Evolutionary conservation across 2,888 invertebrate species (phyloP).

Genomic region (Fragum fragum): DNA sequence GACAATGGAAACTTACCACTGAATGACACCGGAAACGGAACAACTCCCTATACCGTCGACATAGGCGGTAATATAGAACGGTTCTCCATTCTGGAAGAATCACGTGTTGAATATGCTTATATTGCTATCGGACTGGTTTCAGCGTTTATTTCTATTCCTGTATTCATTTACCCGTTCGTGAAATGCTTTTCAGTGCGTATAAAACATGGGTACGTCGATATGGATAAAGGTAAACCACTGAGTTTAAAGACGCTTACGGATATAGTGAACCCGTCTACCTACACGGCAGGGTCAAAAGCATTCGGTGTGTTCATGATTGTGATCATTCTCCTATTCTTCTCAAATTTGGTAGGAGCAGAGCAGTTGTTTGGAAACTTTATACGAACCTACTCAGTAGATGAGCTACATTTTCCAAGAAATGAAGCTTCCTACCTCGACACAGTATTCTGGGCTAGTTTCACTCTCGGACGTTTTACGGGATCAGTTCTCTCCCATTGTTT

Average conservation of each 20-base stretch:
- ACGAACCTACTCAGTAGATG: slow-evolving; percentile 64
- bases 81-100: slow-evolving; percentile 50
- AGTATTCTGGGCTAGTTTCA: slow-evolving; percentile 65
- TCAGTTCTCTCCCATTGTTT: slow-evolving; percentile 55
- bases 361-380: slow-evolving; percentile 66
- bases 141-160: slow-evolving; percentile 52
- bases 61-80: slow-evolving; percentile 20
- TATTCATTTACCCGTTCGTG: slow-evolving; percentile 52
- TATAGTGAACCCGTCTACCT: slow-evolving; percentile 57
- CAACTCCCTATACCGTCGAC: slow-evolving; percentile 12
- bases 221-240: neutral
- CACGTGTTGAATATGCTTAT: slow-evolving; percentile 59
- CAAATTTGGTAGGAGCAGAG: slow-evolving; percentile 61
- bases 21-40: neutral
- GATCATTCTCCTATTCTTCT: slow-evolving; percentile 41
- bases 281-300: slow-evolving; percentile 41
- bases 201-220: neutral
- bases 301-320: slow-evolving; percentile 59
- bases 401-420: slow-evolving; percentile 58
- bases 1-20: neutral
- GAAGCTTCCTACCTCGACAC: slow-evolving; percentile 68
- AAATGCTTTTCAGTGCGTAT: slow-evolving; percentile 20
- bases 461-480: slow-evolving; percentile 59
- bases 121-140: slow-evolving; percentile 52
- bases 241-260: slow-evolving; percentile 1